Base-by-base conservation (phyloP, 1,140 invertebrate species). In the Pseudomyrmex sp. region DNA sequence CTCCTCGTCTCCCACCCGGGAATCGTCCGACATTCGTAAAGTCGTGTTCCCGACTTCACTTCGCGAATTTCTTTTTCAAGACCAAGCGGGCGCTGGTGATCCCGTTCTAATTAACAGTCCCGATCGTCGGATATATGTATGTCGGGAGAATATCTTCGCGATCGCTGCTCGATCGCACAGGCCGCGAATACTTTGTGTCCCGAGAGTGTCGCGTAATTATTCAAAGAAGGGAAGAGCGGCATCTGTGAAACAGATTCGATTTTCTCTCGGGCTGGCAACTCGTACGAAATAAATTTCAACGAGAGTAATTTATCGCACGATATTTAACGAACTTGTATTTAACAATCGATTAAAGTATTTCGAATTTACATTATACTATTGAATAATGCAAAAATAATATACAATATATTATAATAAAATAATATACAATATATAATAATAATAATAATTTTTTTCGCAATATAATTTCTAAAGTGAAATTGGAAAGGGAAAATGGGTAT, bases 11-110 rank as follows among this genome's bases (percentile, higher is more conserved):
- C 35, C 26, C 54, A 35, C 75, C 20, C 35, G 70, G 52, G 44
- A 13, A 20, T 13, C 75, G 44, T 68, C 44, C 52, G 54, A 56
- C 83, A 73, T 85, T 89, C 83, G 82, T 91, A 88, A 90, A 91
- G 44, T 83, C 85, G 84, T 88, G 82, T 87, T 85, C 79, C 58
- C 65, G 59, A 76, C 63, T 86, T 89, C 88, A 88, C 88, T 89
- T 89, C 88, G 86, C 88, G 68, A 52, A 77, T 85, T 23, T 44
- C 2, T 26, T 83, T 87, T 76, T 82, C 69, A 62, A 82, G 76
- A 68, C 48, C 52, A 56, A 26, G 65, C 66, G 69, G 82, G 61
- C 82, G 69, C 59, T 65, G 87, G 86, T 88, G 84, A 84, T 89
- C 87, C 52, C 70, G 13, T 46, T 85, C 87, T 80, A 83, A 89